Base-by-base conservation (phyloP, 2,113 vertebrate species). In the Tetraodon nigroviridis region DNA sequence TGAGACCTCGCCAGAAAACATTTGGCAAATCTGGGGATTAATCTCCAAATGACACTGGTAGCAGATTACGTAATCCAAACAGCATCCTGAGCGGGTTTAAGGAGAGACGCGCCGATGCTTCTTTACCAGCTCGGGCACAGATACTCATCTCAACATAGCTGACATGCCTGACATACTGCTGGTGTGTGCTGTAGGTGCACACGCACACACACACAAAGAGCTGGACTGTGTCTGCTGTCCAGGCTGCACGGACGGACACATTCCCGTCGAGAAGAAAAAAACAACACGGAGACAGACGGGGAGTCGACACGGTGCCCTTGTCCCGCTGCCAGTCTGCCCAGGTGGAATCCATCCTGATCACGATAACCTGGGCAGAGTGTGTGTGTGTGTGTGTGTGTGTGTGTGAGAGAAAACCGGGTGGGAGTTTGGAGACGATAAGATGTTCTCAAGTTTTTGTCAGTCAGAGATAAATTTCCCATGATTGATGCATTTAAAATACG, bases 11-110 rank as follows among this genome's bases (percentile, higher is more conserved):
- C 42, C 55, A 51, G 47, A 19, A 29, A 61, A 58, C 42, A 51
- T 57, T 61, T 51, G 51, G 56, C 52, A 75, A 82, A 81, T 74
- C 68, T 64, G 61, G n/a, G 80, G 83, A 83, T 86, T 85, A 81
- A 64, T 61, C 74, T 66, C 55, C 65, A 62, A 53, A 62, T 51
- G 47, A 29, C 2, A 2, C 71, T 44, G 69, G 54, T 13, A 24
- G 54, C 22, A 29, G 0, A 18, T 84, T 85, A 84, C 20, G 51
- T 61, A 84, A 87, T 70, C 54, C 24, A 44, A 73, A 71, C 15
- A 59, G 58, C 22, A 49, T 19, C 51, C 51, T 44, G 63, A 62
- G 54, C 45, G 8, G 51, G 59, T 68, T 52, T 0, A 5, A 27
- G 29, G 2, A 50, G 54, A 55, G 45, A 55, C 24, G n/a, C 11